A percentile compares a stretch with the other conserved stretches of the same genome.
Conservation (phyloP, 2,113 vertebrate species). For the Lycaon pictus region DNA sequence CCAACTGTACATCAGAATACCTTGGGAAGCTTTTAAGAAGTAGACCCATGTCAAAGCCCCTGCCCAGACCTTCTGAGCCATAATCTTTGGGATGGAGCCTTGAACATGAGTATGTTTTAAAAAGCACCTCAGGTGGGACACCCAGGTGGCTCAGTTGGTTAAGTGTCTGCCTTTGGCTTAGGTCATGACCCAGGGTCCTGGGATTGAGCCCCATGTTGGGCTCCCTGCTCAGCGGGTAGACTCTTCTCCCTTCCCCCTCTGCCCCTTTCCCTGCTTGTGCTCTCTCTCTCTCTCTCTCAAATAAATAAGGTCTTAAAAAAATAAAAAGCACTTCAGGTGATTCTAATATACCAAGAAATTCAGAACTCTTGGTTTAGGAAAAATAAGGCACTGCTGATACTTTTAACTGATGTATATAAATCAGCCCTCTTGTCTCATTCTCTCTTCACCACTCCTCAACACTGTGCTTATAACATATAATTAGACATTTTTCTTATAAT, state of each 20-base stretch:
- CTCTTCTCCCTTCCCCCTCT: too few species aligned
- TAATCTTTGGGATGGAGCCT: neutral
- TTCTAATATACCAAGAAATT: conserved; percentile 13
- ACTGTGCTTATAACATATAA: neutral
- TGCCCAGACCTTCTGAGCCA: neutral
- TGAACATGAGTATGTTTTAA: neutral
- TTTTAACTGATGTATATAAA: neutral
- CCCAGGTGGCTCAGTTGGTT: too few species aligned
- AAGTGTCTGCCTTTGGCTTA: too few species aligned
- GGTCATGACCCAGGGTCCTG: too few species aligned
- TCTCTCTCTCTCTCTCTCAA: too few species aligned
- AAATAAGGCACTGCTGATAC: neutral
- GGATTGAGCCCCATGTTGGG: too few species aligned
- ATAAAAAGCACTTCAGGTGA: neutral
- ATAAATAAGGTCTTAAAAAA: too few species aligned
- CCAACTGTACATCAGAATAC: neutral
- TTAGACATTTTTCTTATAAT: neutral
- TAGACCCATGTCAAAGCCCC: neutral
- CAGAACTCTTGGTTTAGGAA: neutral
- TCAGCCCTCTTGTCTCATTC: neutral
- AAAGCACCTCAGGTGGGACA: neutral
- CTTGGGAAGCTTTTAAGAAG: neutral
- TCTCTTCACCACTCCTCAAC: neutral
- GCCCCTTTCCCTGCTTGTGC: too few species aligned
- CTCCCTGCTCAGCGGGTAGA: too few species aligned